Base-by-base conservation (phyloP, 2,888 invertebrate genomes). In the Drosophila macrothrix region DNA sequence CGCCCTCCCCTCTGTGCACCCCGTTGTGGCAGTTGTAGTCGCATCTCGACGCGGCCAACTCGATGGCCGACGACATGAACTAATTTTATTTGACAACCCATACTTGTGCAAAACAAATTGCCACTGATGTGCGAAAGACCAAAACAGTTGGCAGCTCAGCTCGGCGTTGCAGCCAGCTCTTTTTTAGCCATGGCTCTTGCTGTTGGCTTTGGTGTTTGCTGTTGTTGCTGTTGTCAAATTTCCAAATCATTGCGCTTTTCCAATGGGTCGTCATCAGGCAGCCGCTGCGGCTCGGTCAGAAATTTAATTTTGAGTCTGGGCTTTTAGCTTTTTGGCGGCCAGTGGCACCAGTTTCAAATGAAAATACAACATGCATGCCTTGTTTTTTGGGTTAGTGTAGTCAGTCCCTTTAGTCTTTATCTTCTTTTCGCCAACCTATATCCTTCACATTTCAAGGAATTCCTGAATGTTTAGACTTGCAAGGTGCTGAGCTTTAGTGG, bases 31-130 rank as follows among this genome's bases (percentile, higher is more conserved):
- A 65, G 76, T 80, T 69, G 71, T 59, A 62, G 80, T 80, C 82
- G 80, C 80, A 80, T 80, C 80, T 90, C 81, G 80, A 73, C 58
- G 59, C 72, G 83, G 72, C 72, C 80, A 72, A 72, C 80, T 82
- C 83, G 80, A 69, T 80, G 80, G 69, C 72, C 76, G 73, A 65
- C 79, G 84, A 81, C 85, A 75, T 90, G 89, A 91, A 91, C 92
- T 91, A 91, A 91, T 91, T 92, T 92, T 92, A 91, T 91, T 91
- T 91, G 91, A 91, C 91, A 91, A 91, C 91, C 90, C 91, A 90
- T 90, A 92, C 89, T 91, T 91, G 92, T 91, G 92, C 91, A 91
- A 91, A 92, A 85, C 92, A 91, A 91, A 91, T 91, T 91, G 91
- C 92, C 91, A 91, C 91, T 91, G 91, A 91, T 92, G 91, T 91